A percentile compares a stretch with the other conserved stretches of the same genome.
phyloP scores from a whole-genome alignment of 37 sponge, comb jelly and placozoan species.

The Hexactinellida sp. region DNA sequence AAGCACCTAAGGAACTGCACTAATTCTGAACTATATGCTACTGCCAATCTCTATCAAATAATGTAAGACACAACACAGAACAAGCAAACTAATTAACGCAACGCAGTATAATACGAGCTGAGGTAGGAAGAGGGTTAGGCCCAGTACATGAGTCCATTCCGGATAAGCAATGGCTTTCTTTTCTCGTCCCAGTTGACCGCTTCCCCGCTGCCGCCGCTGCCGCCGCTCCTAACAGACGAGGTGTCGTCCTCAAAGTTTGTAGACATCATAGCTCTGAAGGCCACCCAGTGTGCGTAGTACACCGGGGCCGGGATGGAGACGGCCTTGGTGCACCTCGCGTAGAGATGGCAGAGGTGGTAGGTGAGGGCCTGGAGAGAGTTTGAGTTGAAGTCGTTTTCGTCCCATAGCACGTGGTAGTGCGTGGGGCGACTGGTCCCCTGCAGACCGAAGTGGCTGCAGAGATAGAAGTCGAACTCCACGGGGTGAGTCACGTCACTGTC shows the following conservation, averaged over 20 bases:
- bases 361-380: slow-evolving; percentile 21
- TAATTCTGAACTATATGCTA: too few species aligned
- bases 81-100: too few species aligned
- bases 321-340: slow-evolving; percentile 27
- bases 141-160: not conserved
- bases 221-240: not conserved
- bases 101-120: too few species aligned
- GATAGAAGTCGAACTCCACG: not conserved
- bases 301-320: slow-evolving; percentile 28
- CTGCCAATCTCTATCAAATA: too few species aligned
- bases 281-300: slow-evolving; percentile 23
- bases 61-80: too few species aligned
- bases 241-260: not conserved
- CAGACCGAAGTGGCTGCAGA: not conserved
- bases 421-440: slow-evolving; percentile 27
- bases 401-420: slow-evolving; percentile 25
- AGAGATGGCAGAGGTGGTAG: slow-evolving; percentile 28
- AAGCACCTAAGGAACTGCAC: too few species aligned
- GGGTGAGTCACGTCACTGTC: not conserved
- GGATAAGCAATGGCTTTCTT: not conserved
- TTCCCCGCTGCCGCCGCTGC: not conserved
- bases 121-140: not conserved
- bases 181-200: not conserved
- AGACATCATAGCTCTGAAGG: slow-evolving; percentile 19
- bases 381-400: slow-evolving; percentile 27